Evolutionary conservation across 2,113 vertebrate species (phyloP), one percentile per base, ranked within the genome.

Genomic region (Xenopus laevis): DNA sequence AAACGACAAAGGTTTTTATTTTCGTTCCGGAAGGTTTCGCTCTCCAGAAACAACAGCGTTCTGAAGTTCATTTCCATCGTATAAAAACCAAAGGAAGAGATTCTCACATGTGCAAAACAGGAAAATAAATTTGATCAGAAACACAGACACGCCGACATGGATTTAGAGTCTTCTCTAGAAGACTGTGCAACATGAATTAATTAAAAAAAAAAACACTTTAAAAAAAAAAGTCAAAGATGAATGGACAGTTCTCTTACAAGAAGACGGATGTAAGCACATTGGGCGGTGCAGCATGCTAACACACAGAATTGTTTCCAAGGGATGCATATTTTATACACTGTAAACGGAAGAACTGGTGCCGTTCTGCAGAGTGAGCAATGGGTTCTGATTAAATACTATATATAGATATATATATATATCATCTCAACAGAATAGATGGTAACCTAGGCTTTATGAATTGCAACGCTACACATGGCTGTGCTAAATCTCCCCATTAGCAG

Each of bases 101-200:
- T 91, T 91, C 88, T 90, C 88, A 87, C 85, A 88, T 92, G 90
- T 91, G 89, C 88, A 91, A 90, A 89, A 89, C 85, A 84, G 85
- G 8, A 86, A 91, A 58, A 84, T 87, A 85, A 87, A 83, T 83
- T 86, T 87, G 88, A 82, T 86, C 86, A 84, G 80, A 87, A 91
- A 91, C 83, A 91, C 88, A 92, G 79, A 82, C 90, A 92, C 91
- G 82, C 82, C 85, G 53, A 55, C 15, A 55, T 55, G 47, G 15
- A 55, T 55, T 50, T 55, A 55, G 13, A 55, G 53, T 55, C 53
- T 55, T 55, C 53, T 55, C 3, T n/a, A 55, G 85, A 84, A 81
- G 90, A 82, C 83, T 87, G 85, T 90, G 84, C 87, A 91, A 92
- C 86, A 88, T 88, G 86, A 89, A 89, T 83, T 84, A 91, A 92